Percentiles rank a stretch among this genome's conserved stretches.
These are phyloP conservation scores for Lumbricus terrestris DNA, from an alignment of 2,888 invertebrate species.

Conservation along the genomic window DNA sequence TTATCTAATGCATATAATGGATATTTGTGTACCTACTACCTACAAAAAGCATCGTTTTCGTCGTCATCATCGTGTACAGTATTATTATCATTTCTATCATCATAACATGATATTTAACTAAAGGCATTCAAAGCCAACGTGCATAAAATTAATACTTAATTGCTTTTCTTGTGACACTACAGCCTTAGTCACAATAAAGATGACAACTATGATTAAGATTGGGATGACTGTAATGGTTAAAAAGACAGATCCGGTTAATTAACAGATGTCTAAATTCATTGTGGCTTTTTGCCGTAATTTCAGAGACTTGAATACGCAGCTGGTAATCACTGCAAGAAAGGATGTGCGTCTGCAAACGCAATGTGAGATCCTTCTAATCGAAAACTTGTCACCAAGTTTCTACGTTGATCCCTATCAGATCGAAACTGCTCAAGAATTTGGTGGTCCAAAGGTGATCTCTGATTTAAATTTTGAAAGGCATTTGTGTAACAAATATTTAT, in stretches of 20 bases:
- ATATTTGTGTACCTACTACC: too few species aligned
- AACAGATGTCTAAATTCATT: neutral
- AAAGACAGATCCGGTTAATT: neutral
- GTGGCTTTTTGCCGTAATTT: neutral
- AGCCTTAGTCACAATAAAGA: neutral
- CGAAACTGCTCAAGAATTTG: slow-evolving; percentile 15
- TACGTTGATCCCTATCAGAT: slow-evolving; percentile 22
- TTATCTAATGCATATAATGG: too few species aligned
- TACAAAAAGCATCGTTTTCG: too few species aligned
- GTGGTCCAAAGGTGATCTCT: slow-evolving; percentile 19
- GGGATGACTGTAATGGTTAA: neutral
- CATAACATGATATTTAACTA: too few species aligned
- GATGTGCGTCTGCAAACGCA: neutral
- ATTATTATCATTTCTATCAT: too few species aligned
- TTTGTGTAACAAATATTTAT: neutral
- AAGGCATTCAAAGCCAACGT: too few species aligned
- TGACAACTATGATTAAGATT: neutral
- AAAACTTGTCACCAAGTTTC: slow-evolving; percentile 24
- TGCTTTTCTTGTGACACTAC: neutral
- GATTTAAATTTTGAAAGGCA: neutral
- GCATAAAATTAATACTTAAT: neutral
- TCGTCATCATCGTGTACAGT: too few species aligned
- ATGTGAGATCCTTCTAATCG: neutral
- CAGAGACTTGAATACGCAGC: neutral
- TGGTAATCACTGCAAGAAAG: neutral